Evolutionary conservation across 1,140 invertebrate genomes (phyloP).

Genomic region (Hestina assimilis): DNA sequence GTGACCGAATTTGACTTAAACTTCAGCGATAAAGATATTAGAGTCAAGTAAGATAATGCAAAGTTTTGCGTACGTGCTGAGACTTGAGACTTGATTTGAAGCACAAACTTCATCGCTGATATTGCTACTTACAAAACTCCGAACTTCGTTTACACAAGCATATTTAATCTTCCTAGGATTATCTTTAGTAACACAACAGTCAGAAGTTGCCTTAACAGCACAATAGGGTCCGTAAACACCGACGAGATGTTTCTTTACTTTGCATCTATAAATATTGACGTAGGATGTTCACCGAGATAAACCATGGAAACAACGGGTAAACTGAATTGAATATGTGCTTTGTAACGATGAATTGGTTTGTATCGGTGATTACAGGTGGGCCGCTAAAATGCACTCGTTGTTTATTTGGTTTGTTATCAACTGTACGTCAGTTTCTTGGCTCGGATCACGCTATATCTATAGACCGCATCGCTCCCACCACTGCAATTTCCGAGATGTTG

Average conservation of each 20-base stretch:
- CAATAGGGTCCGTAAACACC: slow-evolving; percentile 39
- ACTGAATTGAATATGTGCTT: slow-evolving; percentile 43
- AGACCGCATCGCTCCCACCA: slow-evolving; percentile 37
- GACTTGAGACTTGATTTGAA: background rate
- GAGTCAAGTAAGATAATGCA: background rate
- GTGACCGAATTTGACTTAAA: no score
- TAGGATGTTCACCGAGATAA: slow-evolving; percentile 59
- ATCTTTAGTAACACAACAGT: slow-evolving; percentile 29
- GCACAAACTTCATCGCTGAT: background rate
- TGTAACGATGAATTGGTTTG: slow-evolving; percentile 42
- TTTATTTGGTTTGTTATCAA: slow-evolving; percentile 56
- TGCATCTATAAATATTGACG: slow-evolving; percentile 57
- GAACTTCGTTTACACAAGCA: slow-evolving; percentile 11
- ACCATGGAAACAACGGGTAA: slow-evolving; percentile 48
- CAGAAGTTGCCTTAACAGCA: slow-evolving; percentile 24
- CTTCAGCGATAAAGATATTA: no score
- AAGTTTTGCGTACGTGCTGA: background rate
- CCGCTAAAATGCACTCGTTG: slow-evolving; percentile 55
- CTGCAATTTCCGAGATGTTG: slow-evolving; percentile 51
- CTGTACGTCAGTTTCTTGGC: slow-evolving; percentile 27
- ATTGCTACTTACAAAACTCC: background rate
- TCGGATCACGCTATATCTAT: slow-evolving; percentile 24
- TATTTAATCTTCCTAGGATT: slow-evolving; percentile 8
- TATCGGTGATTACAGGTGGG: slow-evolving; percentile 49
- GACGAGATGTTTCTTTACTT: slow-evolving; percentile 39